Conservation (phyloP, 2,888 invertebrate species). For the Linnaemya vulpina region DNA sequence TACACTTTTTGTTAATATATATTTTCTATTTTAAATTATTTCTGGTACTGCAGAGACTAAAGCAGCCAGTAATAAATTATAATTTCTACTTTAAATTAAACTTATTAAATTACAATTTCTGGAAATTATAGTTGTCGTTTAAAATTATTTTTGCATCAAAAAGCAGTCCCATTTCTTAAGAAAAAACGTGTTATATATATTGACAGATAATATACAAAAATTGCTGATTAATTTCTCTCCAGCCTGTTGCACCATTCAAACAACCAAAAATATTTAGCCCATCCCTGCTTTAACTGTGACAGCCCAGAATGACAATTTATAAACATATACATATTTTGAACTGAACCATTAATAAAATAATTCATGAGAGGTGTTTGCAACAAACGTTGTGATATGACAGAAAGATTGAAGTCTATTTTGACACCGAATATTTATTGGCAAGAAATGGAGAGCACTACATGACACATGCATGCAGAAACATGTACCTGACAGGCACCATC, state of each 20-base stretch:
- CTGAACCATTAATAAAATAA: not conserved
- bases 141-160: too few species aligned
- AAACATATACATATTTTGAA: too few species aligned
- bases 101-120: too few species aligned
- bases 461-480: not conserved
- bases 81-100: too few species aligned
- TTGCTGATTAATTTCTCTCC: not conserved
- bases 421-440: not conserved
- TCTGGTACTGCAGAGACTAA: too few species aligned
- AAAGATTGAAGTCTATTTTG: not conserved
- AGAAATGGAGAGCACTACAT: too few species aligned
- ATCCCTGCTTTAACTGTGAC: not conserved
- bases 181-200: too few species aligned
- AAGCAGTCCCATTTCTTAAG: too few species aligned
- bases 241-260: not conserved
- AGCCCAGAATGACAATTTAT: not conserved
- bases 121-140: too few species aligned
- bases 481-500: not conserved
- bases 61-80: too few species aligned
- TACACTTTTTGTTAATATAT: too few species aligned
- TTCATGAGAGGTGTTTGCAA: not conserved
- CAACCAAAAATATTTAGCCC: not conserved
- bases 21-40: too few species aligned
- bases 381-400: not conserved
- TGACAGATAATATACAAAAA: slow-evolving; percentile 13